A percentile compares a stretch with the other conserved stretches of the same genome.
Conservation (phyloP, 1,140 invertebrate species). For the Ectropis grisescens region DNA sequence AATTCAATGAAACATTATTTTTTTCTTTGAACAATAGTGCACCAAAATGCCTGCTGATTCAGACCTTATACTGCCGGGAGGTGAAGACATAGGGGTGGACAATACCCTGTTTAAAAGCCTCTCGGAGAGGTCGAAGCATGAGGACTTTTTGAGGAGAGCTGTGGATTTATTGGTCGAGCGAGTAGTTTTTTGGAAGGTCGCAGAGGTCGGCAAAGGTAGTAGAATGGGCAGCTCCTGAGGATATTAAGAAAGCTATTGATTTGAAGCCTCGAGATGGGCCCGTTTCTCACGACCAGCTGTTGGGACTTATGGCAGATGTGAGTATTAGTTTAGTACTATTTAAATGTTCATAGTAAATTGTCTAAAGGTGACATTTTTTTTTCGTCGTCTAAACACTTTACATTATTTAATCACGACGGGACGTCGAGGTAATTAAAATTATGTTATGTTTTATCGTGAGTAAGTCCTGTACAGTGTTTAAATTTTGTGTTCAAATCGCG, state of each 20-base stretch:
- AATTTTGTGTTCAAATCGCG: too few species aligned
- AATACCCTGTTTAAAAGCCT: slow-evolving; percentile 61
- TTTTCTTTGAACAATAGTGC: slow-evolving; percentile 10
- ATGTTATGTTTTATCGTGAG: too few species aligned
- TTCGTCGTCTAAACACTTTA: too few species aligned
- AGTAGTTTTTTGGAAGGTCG: slow-evolving; percentile 82
- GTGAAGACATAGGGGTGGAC: slow-evolving; percentile 22
- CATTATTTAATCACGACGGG: too few species aligned
- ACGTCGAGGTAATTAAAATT: too few species aligned
- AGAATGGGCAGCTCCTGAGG: slow-evolving; percentile 80
- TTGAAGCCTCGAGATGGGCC: slow-evolving; percentile 73
- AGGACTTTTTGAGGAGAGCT: slow-evolving; percentile 78
- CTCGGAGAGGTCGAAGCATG: slow-evolving; percentile 73
- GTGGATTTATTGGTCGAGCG: slow-evolving; percentile 80
- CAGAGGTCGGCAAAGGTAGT: slow-evolving; percentile 78
- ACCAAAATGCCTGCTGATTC: slow-evolving; percentile 58
- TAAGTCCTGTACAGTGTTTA: too few species aligned
- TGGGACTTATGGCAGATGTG: slow-evolving; percentile 75
- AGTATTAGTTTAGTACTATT: too few species aligned
- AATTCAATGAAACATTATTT: too few species aligned
- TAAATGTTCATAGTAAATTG: too few species aligned
- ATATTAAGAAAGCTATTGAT: slow-evolving; percentile 76
- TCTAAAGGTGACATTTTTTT: too few species aligned
- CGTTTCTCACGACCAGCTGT: slow-evolving; percentile 76
- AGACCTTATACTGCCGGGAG: slow-evolving; percentile 36